Base-by-base conservation (phyloP, 2,113 vertebrate species). In the Brachypteracias leptosomus region DNA sequence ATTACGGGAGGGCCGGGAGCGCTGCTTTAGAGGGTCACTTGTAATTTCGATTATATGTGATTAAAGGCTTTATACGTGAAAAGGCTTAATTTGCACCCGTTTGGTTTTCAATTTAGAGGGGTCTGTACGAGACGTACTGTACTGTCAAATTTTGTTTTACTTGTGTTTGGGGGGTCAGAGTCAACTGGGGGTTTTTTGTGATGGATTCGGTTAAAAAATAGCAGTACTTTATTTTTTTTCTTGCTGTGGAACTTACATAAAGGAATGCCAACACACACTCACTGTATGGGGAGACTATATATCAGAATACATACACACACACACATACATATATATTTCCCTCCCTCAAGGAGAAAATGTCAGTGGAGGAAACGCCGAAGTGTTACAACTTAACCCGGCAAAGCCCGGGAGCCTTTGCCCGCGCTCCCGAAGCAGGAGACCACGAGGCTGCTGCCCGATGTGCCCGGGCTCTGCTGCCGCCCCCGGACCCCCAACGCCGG, bases 21-120 rank as follows among this genome's bases (percentile, higher is more conserved):
- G 28, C 73, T 40, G 74, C 91, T 91, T 76, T 36, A 68, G 80
- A 88, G 83, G 88, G 92, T 78, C 95, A 88, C 59, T 91, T 71
- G 82, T 81, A 83, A 93, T 94, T 93, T 88, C 68, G 61, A 80
- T 91, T 77, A 71, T 51, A 52, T 25, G 82, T 55, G 68, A 89
- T 94, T 93, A 92, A 91, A 86, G 88, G 88, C 68, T 94, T 86
- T 65, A 25, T 47, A 71, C 16, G 61, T 83, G 90, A 88, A 94
- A 90, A 80, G 85, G 57, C 51, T 91, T 85, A 58, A 86, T 94
- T 92, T 75, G 73, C 79, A 66, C 70, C 61, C 33, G n/a, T 61
- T 78, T 71, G 35, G 26, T 26, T 95, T 71, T 73, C 49, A 8
- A 47, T 86, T 90, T 88, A 88, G 85, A 57, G 44, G 46, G 33